Evolutionary conservation across 2,888 invertebrate genomes (phyloP).

Genomic region (Eubasilissa splendida): DNA sequence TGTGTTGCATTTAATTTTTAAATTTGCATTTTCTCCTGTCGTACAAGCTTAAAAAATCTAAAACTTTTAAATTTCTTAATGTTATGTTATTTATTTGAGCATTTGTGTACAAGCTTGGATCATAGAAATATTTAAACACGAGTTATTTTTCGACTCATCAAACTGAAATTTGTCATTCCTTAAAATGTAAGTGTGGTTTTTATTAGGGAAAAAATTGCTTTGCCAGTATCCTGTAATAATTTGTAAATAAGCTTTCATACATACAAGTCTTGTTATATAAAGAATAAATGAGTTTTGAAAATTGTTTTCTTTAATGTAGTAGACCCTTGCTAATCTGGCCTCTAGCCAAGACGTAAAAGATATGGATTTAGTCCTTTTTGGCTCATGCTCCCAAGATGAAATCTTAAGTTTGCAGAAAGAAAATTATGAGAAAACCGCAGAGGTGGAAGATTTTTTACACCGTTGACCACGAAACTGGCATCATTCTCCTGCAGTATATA

Average conservation of each 20-base stretch:
- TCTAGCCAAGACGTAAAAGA: too few species aligned
- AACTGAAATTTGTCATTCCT: conserved; percentile 18
- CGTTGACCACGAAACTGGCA: too few species aligned
- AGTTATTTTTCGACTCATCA: not conserved
- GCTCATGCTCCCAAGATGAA: too few species aligned
- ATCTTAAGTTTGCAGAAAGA: too few species aligned
- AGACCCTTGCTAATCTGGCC: not conserved
- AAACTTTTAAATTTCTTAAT: not conserved
- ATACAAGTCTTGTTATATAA: not conserved
- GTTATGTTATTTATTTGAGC: not conserved
- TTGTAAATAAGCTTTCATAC: not conserved
- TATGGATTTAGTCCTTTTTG: too few species aligned
- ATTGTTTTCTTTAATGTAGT: not conserved
- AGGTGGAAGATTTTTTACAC: too few species aligned
- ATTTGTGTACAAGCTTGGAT: not conserved
- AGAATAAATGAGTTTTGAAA: not conserved
- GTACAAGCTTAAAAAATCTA: not conserved
- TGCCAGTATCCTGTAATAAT: not conserved
- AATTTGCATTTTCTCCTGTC: not conserved
- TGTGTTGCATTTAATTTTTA: not conserved
- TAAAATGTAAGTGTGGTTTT: conserved; percentile 4
- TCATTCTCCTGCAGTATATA: too few species aligned
- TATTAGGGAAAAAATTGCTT: not conserved
- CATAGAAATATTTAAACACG: not conserved
- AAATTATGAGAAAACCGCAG: too few species aligned